These are phyloP conservation scores for Luperina testacea DNA, from an alignment of 2,888 invertebrate species.

Conservation along the genomic window DNA sequence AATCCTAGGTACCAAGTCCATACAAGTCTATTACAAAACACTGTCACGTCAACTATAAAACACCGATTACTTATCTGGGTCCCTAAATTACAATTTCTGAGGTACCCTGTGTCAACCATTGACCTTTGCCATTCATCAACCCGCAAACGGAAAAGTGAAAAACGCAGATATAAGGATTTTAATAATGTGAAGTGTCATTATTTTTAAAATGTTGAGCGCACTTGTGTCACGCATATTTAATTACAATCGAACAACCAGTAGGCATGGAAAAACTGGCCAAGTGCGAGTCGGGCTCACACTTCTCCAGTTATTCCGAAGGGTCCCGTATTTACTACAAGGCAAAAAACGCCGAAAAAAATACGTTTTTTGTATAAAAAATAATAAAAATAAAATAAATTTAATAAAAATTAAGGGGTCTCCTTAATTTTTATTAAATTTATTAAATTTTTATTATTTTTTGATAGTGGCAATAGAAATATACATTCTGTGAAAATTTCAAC, in stretches of 20 bases:
- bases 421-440: too few relatives aligned
- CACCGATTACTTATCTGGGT: constrained; percentile 56
- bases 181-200: constrained; percentile 20
- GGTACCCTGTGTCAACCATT: constrained; percentile 63
- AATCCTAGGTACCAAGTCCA: background rate
- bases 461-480: background rate
- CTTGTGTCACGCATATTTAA: background rate
- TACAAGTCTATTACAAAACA: constrained; percentile 44
- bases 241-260: background rate
- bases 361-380: too few relatives aligned
- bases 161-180: constrained; percentile 47
- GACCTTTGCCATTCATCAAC: constrained; percentile 69
- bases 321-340: too few relatives aligned
- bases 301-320: too few relatives aligned
- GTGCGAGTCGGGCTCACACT: background rate
- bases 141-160: constrained; percentile 58
- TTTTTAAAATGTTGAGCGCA: background rate
- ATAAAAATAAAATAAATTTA: too few relatives aligned
- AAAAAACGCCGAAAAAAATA: too few relatives aligned
- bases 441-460: too few relatives aligned
- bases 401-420: too few relatives aligned
- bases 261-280: background rate
- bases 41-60: constrained; percentile 61
- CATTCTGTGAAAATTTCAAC: background rate
- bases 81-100: constrained; percentile 64